These are phyloP conservation scores for Sylvilagus floridanus DNA, from an alignment of 2,797 vertebrate species.

Conservation along the genomic window DNA sequence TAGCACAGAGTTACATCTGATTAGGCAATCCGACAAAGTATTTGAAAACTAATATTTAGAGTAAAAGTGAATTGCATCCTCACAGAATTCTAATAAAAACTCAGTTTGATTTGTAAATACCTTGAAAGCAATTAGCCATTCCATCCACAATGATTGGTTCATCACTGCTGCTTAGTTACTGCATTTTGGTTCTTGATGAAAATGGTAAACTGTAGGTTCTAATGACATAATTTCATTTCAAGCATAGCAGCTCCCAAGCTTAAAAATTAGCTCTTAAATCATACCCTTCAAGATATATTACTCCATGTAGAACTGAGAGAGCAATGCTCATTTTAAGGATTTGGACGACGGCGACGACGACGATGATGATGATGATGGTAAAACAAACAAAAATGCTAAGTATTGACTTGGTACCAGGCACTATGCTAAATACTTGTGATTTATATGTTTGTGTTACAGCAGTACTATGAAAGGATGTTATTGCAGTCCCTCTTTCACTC, in stretches of 20 bases:
- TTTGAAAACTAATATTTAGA: slow-evolving; percentile 68
- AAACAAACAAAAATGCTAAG: background rate
- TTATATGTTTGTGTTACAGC: background rate
- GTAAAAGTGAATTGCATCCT: slow-evolving; percentile 59
- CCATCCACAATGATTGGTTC: slow-evolving; percentile 47
- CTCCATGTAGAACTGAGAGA: background rate
- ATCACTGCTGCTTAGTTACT: slow-evolving; percentile 39
- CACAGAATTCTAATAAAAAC: slow-evolving; percentile 60
- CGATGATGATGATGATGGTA: background rate
- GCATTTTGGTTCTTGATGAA: slow-evolving; percentile 53
- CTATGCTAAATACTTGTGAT: background rate
- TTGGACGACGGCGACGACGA: background rate
- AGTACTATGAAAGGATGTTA: background rate
- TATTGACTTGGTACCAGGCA: background rate
- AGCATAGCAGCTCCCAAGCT: background rate
- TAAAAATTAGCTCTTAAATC: background rate
- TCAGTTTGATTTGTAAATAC: slow-evolving; percentile 55
- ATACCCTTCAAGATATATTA: background rate
- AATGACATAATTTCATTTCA: slow-evolving; percentile 31
- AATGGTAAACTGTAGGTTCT: slow-evolving; percentile 28
- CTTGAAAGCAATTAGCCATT: slow-evolving; percentile 70
- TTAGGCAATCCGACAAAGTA: slow-evolving; percentile 60
- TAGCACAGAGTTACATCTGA: slow-evolving; percentile 33
- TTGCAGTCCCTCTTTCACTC: background rate
- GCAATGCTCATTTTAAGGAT: background rate